Evolutionary conservation across 1,140 invertebrate genomes (phyloP).

Genomic region (Drosophila punjabiensis): DNA sequence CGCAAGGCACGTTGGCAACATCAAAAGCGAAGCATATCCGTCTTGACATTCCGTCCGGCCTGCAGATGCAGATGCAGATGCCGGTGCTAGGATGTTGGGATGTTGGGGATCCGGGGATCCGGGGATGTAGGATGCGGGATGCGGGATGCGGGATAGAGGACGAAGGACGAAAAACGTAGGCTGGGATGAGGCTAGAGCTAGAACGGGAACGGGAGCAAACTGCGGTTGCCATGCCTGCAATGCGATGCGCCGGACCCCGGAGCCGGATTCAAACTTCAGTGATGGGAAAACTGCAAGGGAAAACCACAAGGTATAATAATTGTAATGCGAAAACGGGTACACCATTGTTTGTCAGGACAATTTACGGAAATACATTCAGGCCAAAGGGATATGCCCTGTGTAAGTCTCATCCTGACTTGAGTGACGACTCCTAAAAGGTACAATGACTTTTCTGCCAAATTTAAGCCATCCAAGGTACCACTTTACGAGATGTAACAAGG

Average conservation of each 20-base stretch:
- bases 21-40: slow-evolving; percentile 71
- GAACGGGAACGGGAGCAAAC: slow-evolving; percentile 33
- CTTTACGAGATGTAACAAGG: not conserved
- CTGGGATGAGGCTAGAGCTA: not conserved
- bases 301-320: slow-evolving; percentile 23
- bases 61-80: slow-evolving; percentile 51
- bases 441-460: not conserved
- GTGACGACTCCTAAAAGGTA: not conserved
- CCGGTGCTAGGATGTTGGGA: slow-evolving; percentile 6
- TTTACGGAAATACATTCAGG: slow-evolving; percentile 20
- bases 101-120: not conserved
- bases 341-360: slow-evolving; percentile 17
- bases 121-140: slow-evolving; percentile 1
- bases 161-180: slow-evolving; percentile 1
- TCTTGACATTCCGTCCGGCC: slow-evolving; percentile 61
- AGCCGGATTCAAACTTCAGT: slow-evolving; percentile 34
- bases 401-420: slow-evolving; percentile 7
- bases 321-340: slow-evolving; percentile 15
- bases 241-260: slow-evolving; percentile 61
- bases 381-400: slow-evolving; percentile 12
- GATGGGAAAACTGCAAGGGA: slow-evolving; percentile 35
- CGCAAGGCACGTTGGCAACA: slow-evolving; percentile 64
- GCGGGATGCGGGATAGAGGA: not conserved
- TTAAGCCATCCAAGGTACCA: too few relatives aligned
- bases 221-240: slow-evolving; percentile 57